Base-by-base conservation (phyloP, 2,797 vertebrate species). In the Balearica regulorum region DNA sequence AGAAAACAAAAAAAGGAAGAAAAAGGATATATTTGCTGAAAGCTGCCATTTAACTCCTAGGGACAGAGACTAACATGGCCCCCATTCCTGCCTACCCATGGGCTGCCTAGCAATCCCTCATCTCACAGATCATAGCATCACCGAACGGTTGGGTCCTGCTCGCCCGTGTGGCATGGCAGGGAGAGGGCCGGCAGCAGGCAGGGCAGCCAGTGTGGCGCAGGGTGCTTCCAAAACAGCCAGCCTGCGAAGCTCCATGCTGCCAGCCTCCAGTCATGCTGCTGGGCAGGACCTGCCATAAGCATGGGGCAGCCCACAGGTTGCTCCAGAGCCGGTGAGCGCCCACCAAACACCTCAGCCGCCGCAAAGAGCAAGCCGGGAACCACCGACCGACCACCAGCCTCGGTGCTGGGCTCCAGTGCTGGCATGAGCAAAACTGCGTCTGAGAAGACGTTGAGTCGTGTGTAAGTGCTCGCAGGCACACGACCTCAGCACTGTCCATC, bases 101-200 rank as follows among this genome's bases (percentile, higher is more conserved):
- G 55, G 11, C 13, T 70, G 48, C 57, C 51, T 31, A 11, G 51
- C 33, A n/a, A 5, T 14, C 60, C n/a, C 22, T 35, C 64, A 7
- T 24, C 31, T 48, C 71, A 17, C 16, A 3, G 25, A 5, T 53
- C 51, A 53, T 26, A 53, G 26, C 26, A 53, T 25, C 15, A 22
- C 51, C 16, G 25, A 26, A 16, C 16, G 43, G 43, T 16, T 28
- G 9, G 15, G 26, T 22, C 20, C 41, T 3, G 2, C 5, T 13
- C 3, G 1, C 48, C 13, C 1, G 19, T 11, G 2, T 2, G 16
- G 44, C 8, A 0, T 4, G 0, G 64, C 24, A 1, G n/a, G 4
- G 24, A 35, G 21, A 1, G 0, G 33, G 24, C 46, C 41, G 75
- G 25, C 17, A 28, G 35, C 31, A 43, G 16, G 8, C 13, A 58